phyloP scores from a whole-genome alignment of 2,797 vertebrate species.

The Phataginus tricuspis region DNA sequence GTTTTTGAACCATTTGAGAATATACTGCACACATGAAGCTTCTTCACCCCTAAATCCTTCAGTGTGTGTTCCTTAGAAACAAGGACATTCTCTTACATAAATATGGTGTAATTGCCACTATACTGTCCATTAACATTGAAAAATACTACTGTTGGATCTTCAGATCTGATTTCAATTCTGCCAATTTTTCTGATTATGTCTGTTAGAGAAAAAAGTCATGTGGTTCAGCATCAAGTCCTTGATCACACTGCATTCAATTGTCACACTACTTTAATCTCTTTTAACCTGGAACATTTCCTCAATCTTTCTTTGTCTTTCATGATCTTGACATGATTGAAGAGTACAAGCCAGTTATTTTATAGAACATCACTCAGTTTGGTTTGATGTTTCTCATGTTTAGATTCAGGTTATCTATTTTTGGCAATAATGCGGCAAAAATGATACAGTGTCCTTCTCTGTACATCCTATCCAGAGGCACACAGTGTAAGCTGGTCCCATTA shows the following conservation, averaged over 20 bases:
- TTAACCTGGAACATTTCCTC: constrained; percentile 28
- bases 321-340: not conserved
- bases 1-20: constrained; percentile 17
- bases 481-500: not conserved
- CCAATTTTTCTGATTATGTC: constrained; percentile 2
- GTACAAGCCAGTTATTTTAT: not conserved
- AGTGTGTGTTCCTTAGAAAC: constrained; percentile 11
- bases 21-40: not conserved
- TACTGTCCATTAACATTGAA: constrained; percentile 30
- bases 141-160: constrained; percentile 22
- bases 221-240: not conserved
- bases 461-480: not conserved
- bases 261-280: constrained; percentile 27
- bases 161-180: constrained; percentile 29
- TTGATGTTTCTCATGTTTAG: not conserved
- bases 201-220: not conserved
- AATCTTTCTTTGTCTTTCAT: not conserved
- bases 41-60: constrained; percentile 37
- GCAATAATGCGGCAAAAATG: not conserved
- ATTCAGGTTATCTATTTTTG: not conserved
- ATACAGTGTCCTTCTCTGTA: not conserved
- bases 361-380: not conserved
- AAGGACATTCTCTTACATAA: constrained; percentile 21
- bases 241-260: not conserved
- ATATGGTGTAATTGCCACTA: not conserved